A percentile compares a stretch with the other conserved stretches of the same genome.
Evolutionary conservation across 2,113 vertebrate genomes (phyloP).

Genomic region (Jacana jacana): DNA sequence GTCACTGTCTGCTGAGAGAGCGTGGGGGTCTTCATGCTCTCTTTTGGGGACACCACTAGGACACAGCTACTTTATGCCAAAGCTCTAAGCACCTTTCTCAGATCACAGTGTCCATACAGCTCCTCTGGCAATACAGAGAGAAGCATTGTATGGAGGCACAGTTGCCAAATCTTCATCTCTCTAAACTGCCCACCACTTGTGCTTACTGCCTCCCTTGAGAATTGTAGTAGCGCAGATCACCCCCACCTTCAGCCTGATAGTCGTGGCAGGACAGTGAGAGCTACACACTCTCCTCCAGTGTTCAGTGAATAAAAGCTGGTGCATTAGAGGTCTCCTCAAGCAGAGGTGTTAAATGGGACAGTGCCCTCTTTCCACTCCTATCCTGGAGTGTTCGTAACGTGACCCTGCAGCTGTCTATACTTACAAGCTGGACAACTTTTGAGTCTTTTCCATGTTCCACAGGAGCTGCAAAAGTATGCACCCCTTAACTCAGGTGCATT

Average conservation of each 20-base stretch:
- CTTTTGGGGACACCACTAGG: neutral
- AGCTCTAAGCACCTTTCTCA: neutral
- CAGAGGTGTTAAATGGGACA: neutral
- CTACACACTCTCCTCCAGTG: neutral
- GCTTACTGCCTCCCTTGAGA: neutral
- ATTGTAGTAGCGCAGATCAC: neutral
- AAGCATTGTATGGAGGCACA: neutral
- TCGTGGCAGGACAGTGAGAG: neutral
- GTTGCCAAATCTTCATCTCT: neutral
- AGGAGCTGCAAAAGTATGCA: neutral
- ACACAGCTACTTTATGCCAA: neutral
- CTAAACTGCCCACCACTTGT: neutral
- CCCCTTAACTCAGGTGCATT: neutral
- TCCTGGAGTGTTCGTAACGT: fast-evolving
- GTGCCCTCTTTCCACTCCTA: neutral
- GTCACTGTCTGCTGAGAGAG: neutral
- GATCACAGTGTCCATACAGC: neutral
- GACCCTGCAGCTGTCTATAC: neutral
- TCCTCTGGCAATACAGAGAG: neutral
- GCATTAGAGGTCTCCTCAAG: neutral
- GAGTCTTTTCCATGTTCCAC: neutral
- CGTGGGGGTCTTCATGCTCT: neutral
- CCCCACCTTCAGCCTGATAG: neutral
- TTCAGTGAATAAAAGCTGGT: neutral
- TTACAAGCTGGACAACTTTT: neutral